Evolutionary conservation across 2,797 vertebrate genomes (phyloP).

Genomic region (Merluccius polli): DNA sequence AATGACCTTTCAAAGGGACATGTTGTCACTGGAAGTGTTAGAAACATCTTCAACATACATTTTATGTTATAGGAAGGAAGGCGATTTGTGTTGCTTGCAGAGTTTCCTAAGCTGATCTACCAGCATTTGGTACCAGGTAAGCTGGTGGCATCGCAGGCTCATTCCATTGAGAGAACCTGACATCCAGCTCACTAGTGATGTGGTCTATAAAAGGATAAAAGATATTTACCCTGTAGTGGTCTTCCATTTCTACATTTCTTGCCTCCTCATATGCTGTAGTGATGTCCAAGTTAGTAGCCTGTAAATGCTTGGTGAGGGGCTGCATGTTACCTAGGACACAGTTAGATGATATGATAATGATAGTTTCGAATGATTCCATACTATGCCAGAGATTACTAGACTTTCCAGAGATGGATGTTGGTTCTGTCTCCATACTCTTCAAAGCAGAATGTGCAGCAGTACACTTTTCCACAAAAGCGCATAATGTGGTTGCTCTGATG

Average conservation of each 20-base stretch:
- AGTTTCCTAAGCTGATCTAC: slow-evolving; percentile 14
- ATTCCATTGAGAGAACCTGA: slow-evolving; percentile 12
- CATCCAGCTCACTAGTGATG: slow-evolving; percentile 16
- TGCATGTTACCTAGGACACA: slow-evolving; percentile 12
- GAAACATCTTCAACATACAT: too few species aligned
- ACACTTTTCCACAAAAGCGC: slow-evolving; percentile 15
- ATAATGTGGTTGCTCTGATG: slow-evolving; percentile 10
- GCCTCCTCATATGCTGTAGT: slow-evolving; percentile 17
- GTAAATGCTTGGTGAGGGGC: slow-evolving; percentile 15
- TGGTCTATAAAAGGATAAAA: slow-evolving; percentile 21
- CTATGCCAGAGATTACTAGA: slow-evolving; percentile 4
- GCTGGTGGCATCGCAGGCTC: slow-evolving; percentile 9
- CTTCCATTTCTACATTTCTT: slow-evolving; percentile 7
- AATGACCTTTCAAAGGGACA: too few species aligned
- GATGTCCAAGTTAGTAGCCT: slow-evolving; percentile 18
- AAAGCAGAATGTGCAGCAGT: slow-evolving; percentile 16
- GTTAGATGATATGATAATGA: too few species aligned
- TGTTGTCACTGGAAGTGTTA: slow-evolving; percentile 5
- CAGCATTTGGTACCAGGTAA: slow-evolving; percentile 17
- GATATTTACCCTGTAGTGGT: slow-evolving; percentile 19
- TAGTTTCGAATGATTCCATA: slow-evolving; percentile 21
- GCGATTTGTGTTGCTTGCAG: slow-evolving; percentile 6
- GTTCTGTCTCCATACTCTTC: slow-evolving; percentile 5
- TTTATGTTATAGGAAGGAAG: slow-evolving; percentile 19
- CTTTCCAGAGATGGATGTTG: slow-evolving; percentile 10